Evolutionary conservation across 2,888 invertebrate species (phyloP).

Genomic region (Latrodectus elegans): DNA sequence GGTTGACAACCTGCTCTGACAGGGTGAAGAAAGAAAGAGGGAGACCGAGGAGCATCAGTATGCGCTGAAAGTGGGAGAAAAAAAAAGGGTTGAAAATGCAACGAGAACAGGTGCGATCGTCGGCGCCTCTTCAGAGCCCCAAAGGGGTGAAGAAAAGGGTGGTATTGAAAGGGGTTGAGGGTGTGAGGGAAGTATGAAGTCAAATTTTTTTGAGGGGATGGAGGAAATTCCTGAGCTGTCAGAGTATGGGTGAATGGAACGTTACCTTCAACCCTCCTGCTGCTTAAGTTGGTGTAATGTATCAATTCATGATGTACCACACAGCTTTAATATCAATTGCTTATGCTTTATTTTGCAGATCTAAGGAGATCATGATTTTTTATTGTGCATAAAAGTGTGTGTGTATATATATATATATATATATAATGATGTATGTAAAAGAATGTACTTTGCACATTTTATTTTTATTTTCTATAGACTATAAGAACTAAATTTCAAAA

Average conservation of each 20-base stretch:
- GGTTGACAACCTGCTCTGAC: slow-evolving; percentile 43
- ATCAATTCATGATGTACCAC: too few species aligned
- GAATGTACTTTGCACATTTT: too few species aligned
- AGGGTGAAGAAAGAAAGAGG: neutral
- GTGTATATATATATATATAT: too few species aligned
- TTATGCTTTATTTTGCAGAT: too few species aligned
- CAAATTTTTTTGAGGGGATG: neutral
- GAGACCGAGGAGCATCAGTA: slow-evolving; percentile 1
- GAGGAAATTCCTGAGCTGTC: neutral
- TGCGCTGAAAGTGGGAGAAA: neutral
- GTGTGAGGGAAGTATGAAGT: neutral
- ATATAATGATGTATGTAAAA: too few species aligned
- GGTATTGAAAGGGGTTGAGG: slow-evolving; percentile 18
- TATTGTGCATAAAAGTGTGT: too few species aligned
- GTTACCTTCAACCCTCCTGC: neutral
- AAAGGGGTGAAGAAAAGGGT: slow-evolving; percentile 41
- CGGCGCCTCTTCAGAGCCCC: slow-evolving; percentile 25
- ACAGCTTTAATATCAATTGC: too few species aligned
- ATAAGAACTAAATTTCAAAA: too few species aligned
- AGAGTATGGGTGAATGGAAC: neutral
- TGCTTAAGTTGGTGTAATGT: too few species aligned
- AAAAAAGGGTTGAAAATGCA: slow-evolving; percentile 53
- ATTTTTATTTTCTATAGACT: too few species aligned
- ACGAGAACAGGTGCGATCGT: slow-evolving; percentile 27
- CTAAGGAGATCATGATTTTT: too few species aligned